These are phyloP conservation scores for Pogonomyrmex californicus DNA, from an alignment of 1,140 invertebrate genomes.

Conservation along the genomic window DNA sequence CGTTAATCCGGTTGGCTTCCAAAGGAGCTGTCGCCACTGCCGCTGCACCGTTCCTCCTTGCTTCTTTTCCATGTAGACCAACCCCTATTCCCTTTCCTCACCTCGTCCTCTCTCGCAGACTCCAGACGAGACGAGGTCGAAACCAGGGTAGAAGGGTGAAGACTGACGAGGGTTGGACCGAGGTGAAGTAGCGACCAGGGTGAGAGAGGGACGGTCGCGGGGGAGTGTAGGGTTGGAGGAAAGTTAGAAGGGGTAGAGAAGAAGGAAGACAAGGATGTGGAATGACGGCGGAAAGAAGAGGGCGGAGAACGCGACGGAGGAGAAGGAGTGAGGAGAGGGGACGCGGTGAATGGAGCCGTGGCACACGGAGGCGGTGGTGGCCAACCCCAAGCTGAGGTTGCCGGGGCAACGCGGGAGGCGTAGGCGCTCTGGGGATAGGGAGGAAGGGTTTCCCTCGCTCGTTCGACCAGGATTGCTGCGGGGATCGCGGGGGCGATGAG, in stretches of 20 bases:
- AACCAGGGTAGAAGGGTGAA: constrained; percentile 71
- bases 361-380: constrained; percentile 82
- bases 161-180: constrained; percentile 64
- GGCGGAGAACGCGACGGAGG: constrained; percentile 65
- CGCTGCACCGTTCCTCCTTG: constrained; percentile 35
- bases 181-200: constrained; percentile 34
- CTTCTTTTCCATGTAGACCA: constrained; percentile 46
- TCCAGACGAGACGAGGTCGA: constrained; percentile 54
- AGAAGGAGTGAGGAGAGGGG: constrained; percentile 61
- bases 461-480: constrained; percentile 76
- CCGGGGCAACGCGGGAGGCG: constrained; percentile 86
- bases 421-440: constrained; percentile 80
- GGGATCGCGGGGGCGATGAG: constrained; percentile 60
- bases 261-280: constrained; percentile 54
- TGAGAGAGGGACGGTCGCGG: constrained; percentile 35
- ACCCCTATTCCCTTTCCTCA: constrained; percentile 42
- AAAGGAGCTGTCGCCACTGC: constrained; percentile 64
- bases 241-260: constrained; percentile 36
- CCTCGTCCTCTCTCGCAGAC: constrained; percentile 24
- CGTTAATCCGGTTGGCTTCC: constrained; percentile 81
- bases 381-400: constrained; percentile 86
- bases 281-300: constrained; percentile 50
- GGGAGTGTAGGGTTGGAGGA: constrained; percentile 27
- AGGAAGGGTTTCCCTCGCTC: constrained; percentile 77
- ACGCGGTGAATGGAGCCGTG: constrained; percentile 83